These are phyloP conservation scores for Monochamus saltuarius DNA, from an alignment of 1,140 invertebrate genomes.

Conservation along the genomic window DNA sequence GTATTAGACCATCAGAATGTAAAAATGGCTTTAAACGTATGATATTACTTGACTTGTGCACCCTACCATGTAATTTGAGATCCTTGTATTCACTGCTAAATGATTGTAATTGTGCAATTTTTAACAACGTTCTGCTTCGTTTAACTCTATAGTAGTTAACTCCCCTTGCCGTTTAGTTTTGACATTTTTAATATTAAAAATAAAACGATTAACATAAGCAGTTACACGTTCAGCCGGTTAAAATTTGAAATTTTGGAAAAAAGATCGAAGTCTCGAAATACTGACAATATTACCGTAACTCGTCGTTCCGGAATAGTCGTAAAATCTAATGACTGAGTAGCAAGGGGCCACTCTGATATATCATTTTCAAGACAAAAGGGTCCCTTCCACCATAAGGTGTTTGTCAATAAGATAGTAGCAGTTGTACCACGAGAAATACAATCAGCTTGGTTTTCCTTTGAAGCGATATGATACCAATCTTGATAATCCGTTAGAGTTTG, in stretches of 20 bases:
- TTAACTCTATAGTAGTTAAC: slow-evolving; percentile 5
- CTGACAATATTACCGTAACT: not conserved
- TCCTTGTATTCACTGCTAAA: slow-evolving; percentile 18
- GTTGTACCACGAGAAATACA: slow-evolving; percentile 37
- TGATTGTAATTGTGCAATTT: slow-evolving; percentile 19
- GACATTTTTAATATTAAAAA: slow-evolving; percentile 9
- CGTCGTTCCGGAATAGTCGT: not conserved
- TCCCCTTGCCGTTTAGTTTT: not conserved
- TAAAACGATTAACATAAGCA: slow-evolving; percentile 16
- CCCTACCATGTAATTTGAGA: slow-evolving; percentile 8
- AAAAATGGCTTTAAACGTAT: slow-evolving; percentile 28
- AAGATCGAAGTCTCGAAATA: slow-evolving; percentile 3
- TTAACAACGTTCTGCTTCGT: slow-evolving; percentile 14
- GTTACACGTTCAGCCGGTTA: slow-evolving; percentile 4
- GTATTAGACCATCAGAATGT: slow-evolving; percentile 30
- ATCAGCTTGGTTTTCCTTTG: slow-evolving; percentile 48
- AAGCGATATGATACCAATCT: slow-evolving; percentile 51
- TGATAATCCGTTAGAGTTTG: slow-evolving; percentile 28
- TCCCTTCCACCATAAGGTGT: slow-evolving; percentile 32
- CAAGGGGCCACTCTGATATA: slow-evolving; percentile 12
- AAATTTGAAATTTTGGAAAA: slow-evolving; percentile 17
- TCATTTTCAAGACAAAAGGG: slow-evolving; percentile 21
- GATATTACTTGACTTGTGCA: slow-evolving; percentile 18
- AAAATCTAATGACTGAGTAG: not conserved
- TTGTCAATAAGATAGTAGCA: slow-evolving; percentile 9